Percentiles rank a stretch among this genome's conserved stretches.
These are phyloP conservation scores for Idaea straminata DNA, from an alignment of 2,888 invertebrate species.

Conservation along the genomic window DNA sequence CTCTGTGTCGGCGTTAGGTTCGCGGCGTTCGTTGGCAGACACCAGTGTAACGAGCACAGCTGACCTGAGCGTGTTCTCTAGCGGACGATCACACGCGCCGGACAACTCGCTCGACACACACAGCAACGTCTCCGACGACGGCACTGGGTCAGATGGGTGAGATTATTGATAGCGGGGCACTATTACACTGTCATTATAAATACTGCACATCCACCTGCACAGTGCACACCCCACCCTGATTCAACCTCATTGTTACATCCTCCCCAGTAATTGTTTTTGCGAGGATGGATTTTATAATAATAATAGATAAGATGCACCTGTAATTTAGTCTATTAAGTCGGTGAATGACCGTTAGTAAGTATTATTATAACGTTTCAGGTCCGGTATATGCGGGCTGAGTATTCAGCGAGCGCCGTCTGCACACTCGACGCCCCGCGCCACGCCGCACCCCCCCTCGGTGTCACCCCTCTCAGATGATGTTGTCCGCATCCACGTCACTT, in stretches of 20 bases:
- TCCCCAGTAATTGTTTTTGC: background rate
- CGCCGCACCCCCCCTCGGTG: conserved; percentile 82
- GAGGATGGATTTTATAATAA: too few species aligned
- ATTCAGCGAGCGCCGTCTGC: conserved; percentile 75
- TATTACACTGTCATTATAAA: conserved; percentile 14
- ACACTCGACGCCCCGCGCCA: conserved; percentile 84
- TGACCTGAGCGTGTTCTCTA: conserved; percentile 89
- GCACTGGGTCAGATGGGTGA: conserved; percentile 84
- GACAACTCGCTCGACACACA: conserved; percentile 88
- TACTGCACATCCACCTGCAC: background rate
- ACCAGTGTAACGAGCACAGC: conserved; percentile 92
- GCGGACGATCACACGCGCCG: conserved; percentile 85
- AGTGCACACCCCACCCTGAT: background rate
- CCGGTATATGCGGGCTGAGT: conserved; percentile 74
- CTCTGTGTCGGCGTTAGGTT: conserved; percentile 85
- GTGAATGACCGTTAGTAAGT: background rate
- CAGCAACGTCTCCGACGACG: conserved; percentile 87
- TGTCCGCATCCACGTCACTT: conserved; percentile 89
- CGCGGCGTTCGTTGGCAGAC: conserved; percentile 89
- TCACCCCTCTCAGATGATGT: conserved; percentile 83
- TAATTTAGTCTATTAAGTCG: too few species aligned
- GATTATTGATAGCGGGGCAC: conserved; percentile 57
- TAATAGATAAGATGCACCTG: too few species aligned
- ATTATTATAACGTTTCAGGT: conserved; percentile 49
- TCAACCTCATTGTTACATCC: background rate